Base-by-base conservation (phyloP, 2,888 invertebrate genomes). In the Drosophila dives region DNA sequence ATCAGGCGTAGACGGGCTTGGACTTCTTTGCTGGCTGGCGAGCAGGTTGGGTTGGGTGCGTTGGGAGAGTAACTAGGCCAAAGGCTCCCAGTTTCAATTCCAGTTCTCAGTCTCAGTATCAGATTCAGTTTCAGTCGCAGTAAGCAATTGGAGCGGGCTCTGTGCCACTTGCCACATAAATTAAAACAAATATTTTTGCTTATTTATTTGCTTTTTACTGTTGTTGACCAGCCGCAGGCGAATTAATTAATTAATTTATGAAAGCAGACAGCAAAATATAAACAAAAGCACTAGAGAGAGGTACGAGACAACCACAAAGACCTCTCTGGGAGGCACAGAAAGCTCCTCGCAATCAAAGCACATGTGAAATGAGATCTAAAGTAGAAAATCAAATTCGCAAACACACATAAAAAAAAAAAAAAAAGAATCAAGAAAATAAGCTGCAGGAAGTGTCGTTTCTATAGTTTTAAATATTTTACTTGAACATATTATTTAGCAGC, bases 221-320 rank as follows among this genome's bases (percentile, higher is more conserved):
- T 64, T 80, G 87, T 81, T 87, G 77, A 77, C 80, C 76, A 66
- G 83, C 85, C 85, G 79, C 83, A 77, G 79, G 88, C 76, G 81
- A 89, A 86, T 88, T 86, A 89, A 86, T 88, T 86, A 86, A 86
- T 86, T 86, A 88, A 88, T 86, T 86, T 88, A 88, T 86, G 77
- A 88, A 86, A 73, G 79, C 75, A 82, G 60, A 64, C 62, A 53
- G 64, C 60, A 65, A 74, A 86, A 83, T 76, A 83, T 72, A 85
- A 67, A 76, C 66, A 69, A 64, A 74, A 61, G 64, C 67, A 58
- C 54, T 70, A 32, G 50, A 40, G 53, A 66, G 33, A 8, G 29
- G 38, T 20, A 23, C n/a, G 32, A 64, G 32, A 12, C 10, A 32
- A 48, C 45, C 23, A 15, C 23, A 45, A 8, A 4, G 2, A 45